These are phyloP conservation scores for Trichoplusia ni DNA, from an alignment of 1,140 invertebrate genomes.

Conservation along the genomic window DNA sequence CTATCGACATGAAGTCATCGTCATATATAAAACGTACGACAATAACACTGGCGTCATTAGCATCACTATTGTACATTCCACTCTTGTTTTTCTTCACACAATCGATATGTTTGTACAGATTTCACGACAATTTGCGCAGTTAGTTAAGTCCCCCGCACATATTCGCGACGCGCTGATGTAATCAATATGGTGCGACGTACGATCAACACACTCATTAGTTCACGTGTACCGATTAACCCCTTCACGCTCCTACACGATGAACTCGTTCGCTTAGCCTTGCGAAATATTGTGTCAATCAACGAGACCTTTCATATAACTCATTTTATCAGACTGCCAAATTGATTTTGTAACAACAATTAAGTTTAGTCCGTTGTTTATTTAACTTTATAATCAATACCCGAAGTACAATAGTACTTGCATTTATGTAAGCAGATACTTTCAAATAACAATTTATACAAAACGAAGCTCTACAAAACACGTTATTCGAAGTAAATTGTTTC, in stretches of 20 bases:
- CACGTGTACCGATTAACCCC: slow-evolving; percentile 14
- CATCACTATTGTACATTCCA: slow-evolving; percentile 58
- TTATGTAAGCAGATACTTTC: slow-evolving; percentile 26
- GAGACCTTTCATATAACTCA: slow-evolving; percentile 5
- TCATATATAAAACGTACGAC: slow-evolving; percentile 44
- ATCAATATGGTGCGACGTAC: slow-evolving; percentile 6
- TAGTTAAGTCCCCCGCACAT: slow-evolving; percentile 1
- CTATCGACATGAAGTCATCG: slow-evolving; percentile 58
- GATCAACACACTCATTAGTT: slow-evolving; percentile 16
- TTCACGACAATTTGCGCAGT: slow-evolving; percentile 69
- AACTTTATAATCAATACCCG: slow-evolving; percentile 1
- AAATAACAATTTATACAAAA: slow-evolving; percentile 30
- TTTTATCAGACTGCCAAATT: background rate
- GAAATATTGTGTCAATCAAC: slow-evolving; percentile 21
- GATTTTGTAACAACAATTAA: background rate
- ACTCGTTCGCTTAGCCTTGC: background rate
- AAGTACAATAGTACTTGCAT: background rate
- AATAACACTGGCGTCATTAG: slow-evolving; percentile 56
- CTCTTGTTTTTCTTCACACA: slow-evolving; percentile 56
- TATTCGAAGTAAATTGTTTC: slow-evolving; percentile 34
- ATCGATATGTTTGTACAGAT: slow-evolving; percentile 70
- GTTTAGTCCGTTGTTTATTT: background rate
- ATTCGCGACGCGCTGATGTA: slow-evolving; percentile 10
- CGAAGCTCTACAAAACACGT: slow-evolving; percentile 37
- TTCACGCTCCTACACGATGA: slow-evolving; percentile 7